phyloP scores from a whole-genome alignment of 2,888 invertebrate species.

The Trichogramma dendrolimi region DNA sequence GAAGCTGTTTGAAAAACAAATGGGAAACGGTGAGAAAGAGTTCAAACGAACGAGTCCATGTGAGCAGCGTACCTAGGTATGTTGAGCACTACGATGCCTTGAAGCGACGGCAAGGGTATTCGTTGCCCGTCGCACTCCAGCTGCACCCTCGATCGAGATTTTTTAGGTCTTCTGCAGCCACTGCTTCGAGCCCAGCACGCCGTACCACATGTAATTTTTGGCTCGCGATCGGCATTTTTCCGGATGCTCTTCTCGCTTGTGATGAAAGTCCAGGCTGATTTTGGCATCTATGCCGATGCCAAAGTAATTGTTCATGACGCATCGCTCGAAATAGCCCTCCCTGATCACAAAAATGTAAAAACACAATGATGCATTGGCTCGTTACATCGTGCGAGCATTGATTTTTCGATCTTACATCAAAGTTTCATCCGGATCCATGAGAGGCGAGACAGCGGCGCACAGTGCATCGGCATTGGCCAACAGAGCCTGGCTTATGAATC shows the following conservation, averaged over 20 bases:
- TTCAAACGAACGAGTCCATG: neutral
- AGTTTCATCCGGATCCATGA: constrained; percentile 89
- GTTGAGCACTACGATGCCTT: constrained; percentile 94
- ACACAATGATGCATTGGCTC: constrained; percentile 1
- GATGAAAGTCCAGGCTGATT: constrained; percentile 93
- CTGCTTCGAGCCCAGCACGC: constrained; percentile 75
- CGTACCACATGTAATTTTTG: constrained; percentile 95
- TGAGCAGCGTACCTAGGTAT: constrained; percentile 69
- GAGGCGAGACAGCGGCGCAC: constrained; percentile 92
- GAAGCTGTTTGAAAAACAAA: constrained; percentile 61
- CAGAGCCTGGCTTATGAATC: constrained; percentile 91
- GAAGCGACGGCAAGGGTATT: constrained; percentile 90
- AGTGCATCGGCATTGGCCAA: constrained; percentile 93
- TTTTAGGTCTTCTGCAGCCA: constrained; percentile 87
- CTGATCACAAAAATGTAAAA: constrained; percentile 42
- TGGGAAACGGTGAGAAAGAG: neutral
- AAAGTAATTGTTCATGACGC: constrained; percentile 98
- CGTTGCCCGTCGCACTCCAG: constrained; percentile 94
- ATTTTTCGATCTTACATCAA: constrained; percentile 55
- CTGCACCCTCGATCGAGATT: constrained; percentile 91
- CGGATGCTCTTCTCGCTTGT: constrained; percentile 94
- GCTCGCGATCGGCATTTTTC: constrained; percentile 92
- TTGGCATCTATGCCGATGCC: constrained; percentile 98
- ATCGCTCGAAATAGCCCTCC: constrained; percentile 87
- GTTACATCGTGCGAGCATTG: neutral